Percentiles rank a stretch among this genome's conserved stretches.
phyloP scores from a whole-genome alignment of 2,113 vertebrate genomes.

The Corynorhinus townsendii region DNA sequence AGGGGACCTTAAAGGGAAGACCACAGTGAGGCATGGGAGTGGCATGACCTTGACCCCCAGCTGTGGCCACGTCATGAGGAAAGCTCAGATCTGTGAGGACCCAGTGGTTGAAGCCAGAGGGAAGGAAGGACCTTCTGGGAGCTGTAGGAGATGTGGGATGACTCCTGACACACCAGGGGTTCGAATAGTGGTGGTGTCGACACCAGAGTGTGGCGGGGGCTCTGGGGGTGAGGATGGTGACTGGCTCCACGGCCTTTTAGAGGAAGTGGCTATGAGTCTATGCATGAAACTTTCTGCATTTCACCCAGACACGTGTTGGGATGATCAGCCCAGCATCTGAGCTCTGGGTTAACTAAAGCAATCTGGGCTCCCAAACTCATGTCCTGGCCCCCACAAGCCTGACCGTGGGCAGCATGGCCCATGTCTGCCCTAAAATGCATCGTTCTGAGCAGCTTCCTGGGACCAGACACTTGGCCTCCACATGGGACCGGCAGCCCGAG shows the following conservation, averaged over 20 bases:
- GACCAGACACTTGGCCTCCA: accelerated
- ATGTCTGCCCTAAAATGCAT: accelerated
- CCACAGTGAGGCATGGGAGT: accelerated
- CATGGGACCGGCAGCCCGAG: accelerated
- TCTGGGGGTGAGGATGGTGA: no score
- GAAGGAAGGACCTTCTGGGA: neutral
- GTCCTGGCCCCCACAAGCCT: accelerated
- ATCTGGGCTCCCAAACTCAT: accelerated
- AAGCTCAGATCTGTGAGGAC: neutral
- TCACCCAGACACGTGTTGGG: neutral
- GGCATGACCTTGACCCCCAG: accelerated
- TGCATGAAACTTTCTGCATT: accelerated
- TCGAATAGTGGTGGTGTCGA: accelerated
- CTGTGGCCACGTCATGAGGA: accelerated
- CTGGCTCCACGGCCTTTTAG: accelerated
- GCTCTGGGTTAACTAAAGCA: neutral
- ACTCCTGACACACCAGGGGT: accelerated
- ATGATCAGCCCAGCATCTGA: neutral
- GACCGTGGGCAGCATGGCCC: accelerated
- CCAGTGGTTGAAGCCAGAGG: neutral
- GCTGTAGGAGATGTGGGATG: accelerated
- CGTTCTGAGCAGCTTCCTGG: accelerated
- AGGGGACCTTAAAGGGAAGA: neutral
- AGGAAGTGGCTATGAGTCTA: neutral
- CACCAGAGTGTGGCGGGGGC: neutral